Evolutionary conservation across 2,797 vertebrate genomes (phyloP).

Genomic region (Onychomys leucogaster): DNA sequence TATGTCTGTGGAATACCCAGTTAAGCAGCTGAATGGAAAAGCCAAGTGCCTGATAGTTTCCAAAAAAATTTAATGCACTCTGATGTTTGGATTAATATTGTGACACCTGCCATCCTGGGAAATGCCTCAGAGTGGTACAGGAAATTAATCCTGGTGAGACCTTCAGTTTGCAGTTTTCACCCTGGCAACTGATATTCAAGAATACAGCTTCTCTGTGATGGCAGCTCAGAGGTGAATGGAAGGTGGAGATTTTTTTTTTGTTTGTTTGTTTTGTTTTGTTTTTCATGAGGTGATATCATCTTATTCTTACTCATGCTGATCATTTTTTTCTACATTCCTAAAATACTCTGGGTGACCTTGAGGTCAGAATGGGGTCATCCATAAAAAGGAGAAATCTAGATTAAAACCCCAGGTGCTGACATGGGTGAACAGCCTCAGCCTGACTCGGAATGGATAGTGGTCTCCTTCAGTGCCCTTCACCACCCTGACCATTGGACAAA

Average conservation of each 20-base stretch:
- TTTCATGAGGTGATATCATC: not conserved
- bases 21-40: not conserved
- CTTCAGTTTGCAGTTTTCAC: not conserved
- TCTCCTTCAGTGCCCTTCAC: not conserved
- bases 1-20: not conserved
- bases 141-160: slow-evolving; percentile 17
- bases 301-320: slow-evolving; percentile 27
- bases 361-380: not conserved
- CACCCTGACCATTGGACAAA: not conserved
- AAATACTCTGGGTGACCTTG: slow-evolving; percentile 41
- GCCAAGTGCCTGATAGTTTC: not conserved
- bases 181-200: slow-evolving; percentile 35
- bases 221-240: slow-evolving; percentile 44
- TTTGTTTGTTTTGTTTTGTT: not conserved
- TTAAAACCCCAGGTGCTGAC: no score
- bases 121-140: not conserved
- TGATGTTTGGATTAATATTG: slow-evolving; percentile 53
- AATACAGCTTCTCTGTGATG: slow-evolving; percentile 33
- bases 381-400: not conserved
- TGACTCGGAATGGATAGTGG: not conserved
- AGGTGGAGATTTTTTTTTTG: not conserved
- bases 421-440: not conserved
- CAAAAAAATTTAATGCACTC: not conserved
- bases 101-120: slow-evolving; percentile 24
- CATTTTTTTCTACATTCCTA: slow-evolving; percentile 51